phyloP scores from a whole-genome alignment of 2,797 vertebrate genomes.

The Brachyrhaphis roseni region DNA sequence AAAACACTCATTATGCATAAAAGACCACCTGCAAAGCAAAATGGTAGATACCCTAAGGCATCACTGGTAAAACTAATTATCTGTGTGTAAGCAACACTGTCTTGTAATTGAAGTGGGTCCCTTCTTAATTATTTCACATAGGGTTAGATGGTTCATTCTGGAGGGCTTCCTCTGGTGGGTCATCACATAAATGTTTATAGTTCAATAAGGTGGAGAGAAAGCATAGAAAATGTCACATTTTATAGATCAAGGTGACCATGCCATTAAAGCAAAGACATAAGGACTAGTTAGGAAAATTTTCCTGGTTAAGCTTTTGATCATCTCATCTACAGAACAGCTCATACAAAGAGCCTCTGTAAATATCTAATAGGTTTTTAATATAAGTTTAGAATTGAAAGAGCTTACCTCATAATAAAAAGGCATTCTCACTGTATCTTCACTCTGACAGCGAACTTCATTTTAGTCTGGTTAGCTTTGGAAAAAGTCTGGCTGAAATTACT shows the following conservation, averaged over 20 bases:
- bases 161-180: not conserved
- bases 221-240: not conserved
- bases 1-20: slow-evolving; percentile 1
- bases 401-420: not conserved
- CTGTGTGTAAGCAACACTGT: slow-evolving; percentile 9
- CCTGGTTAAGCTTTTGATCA: not conserved
- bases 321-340: not conserved
- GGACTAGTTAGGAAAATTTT: not conserved
- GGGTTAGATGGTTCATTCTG: not conserved
- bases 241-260: not conserved
- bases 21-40: slow-evolving; percentile 3
- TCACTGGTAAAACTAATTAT: slow-evolving; percentile 22
- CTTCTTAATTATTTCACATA: slow-evolving; percentile 14
- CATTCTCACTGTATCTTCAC: not conserved
- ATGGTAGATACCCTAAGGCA: not conserved
- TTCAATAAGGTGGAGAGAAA: not conserved
- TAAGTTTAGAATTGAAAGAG: not conserved
- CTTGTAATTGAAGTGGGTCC: not conserved
- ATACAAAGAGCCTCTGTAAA: not conserved
- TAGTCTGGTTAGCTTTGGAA: not conserved
- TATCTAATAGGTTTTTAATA: not conserved
- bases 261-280: not conserved
- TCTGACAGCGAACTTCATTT: not conserved
- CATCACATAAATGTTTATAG: not conserved
- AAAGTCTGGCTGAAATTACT: not conserved